Conservation (phyloP, 1,140 invertebrate genomes). For the Bathynomus jamesi region DNA sequence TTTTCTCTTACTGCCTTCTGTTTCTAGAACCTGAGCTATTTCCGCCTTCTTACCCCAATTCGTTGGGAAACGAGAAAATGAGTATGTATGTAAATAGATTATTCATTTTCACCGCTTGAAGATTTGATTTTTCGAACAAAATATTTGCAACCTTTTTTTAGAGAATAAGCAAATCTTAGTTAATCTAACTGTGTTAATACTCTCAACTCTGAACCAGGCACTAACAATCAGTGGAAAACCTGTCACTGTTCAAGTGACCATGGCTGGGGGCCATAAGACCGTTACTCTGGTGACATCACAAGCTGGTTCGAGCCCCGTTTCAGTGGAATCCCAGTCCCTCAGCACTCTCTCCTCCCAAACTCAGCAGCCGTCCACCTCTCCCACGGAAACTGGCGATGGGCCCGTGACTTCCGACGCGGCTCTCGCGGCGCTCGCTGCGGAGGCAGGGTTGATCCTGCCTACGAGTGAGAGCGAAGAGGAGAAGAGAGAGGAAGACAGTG, state of each 20-base stretch:
- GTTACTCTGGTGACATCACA: constrained; percentile 45
- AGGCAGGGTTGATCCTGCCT: constrained; percentile 56
- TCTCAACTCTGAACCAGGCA: no score
- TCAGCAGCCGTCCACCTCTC: constrained; percentile 39
- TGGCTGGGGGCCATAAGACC: constrained; percentile 49
- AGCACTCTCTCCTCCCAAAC: constrained; percentile 10
- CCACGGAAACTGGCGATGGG: constrained; percentile 51
- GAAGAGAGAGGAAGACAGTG: neutral
- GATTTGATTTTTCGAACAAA: no score
- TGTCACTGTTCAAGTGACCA: constrained; percentile 56
- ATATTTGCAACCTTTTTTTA: no score
- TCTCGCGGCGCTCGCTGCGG: constrained; percentile 55
- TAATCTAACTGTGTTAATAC: no score
- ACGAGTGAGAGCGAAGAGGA: constrained; percentile 16
- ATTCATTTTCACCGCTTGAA: no score
- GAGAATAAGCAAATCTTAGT: no score
- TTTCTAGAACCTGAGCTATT: no score
- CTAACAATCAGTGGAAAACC: constrained; percentile 61
- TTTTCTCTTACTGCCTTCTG: no score
- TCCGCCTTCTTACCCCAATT: no score
- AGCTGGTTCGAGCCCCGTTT: constrained; percentile 15
- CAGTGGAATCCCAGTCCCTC: constrained; percentile 14
- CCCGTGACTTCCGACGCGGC: constrained; percentile 58
- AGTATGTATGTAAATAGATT: no score
- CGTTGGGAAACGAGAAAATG: no score